phyloP scores from a whole-genome alignment of 1,140 invertebrate genomes.

The Cyrtorhinus lividipennis region DNA sequence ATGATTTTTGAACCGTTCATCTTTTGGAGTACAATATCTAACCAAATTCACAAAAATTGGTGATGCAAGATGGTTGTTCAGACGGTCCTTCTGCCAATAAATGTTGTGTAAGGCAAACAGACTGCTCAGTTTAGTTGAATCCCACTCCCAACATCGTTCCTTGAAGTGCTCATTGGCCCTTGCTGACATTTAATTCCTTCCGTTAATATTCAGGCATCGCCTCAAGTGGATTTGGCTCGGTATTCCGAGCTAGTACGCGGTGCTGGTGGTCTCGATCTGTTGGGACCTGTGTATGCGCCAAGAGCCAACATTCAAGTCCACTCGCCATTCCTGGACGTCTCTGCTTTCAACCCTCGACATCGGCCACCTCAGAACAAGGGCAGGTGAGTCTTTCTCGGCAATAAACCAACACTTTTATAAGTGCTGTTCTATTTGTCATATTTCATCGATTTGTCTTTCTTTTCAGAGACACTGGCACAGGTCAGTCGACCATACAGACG shows the following conservation, averaged over 20 bases:
- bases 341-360: conserved; percentile 58
- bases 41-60: too few relatives aligned
- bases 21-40: too few relatives aligned
- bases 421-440: neutral
- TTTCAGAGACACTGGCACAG: conserved; percentile 13
- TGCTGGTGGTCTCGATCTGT: conserved; percentile 54
- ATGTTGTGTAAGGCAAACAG: too few relatives aligned
- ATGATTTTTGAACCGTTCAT: too few relatives aligned
- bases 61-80: too few relatives aligned
- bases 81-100: too few relatives aligned
- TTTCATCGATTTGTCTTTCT: neutral
- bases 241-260: conserved; percentile 62
- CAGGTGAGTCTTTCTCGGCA: neutral
- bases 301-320: conserved; percentile 69
- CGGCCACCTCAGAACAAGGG: conserved; percentile 36
- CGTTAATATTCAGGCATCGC: conserved; percentile 35
- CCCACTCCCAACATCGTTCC: too few relatives aligned
- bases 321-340: conserved; percentile 60
- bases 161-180: too few relatives aligned
- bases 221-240: conserved; percentile 52
- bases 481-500: conserved; percentile 14
- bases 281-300: conserved; percentile 63
- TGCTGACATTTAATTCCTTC: neutral
- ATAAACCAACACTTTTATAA: neutral
- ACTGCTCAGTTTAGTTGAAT: too few relatives aligned